Percentiles rank a stretch among this genome's conserved stretches.
Conservation (phyloP, 64 coral and sea anemone genomes). For the Anthopleura sola region DNA sequence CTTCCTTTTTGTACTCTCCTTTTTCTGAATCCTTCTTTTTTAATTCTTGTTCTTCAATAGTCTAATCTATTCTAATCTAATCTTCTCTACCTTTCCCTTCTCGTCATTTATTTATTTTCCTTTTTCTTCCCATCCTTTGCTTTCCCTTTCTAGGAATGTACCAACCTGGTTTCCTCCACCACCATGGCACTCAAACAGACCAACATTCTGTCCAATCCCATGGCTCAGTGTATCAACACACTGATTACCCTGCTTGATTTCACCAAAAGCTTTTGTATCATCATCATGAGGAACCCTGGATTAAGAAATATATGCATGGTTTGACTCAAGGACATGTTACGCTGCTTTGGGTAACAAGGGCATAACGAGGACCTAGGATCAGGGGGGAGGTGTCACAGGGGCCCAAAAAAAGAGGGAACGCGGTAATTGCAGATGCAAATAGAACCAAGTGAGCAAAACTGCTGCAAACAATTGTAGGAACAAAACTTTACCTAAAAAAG, state of each 20-base stretch:
- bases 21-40: neutral
- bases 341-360: too few species aligned
- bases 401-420: too few species aligned
- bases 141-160: neutral
- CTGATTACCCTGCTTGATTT: slow-evolving; percentile 80
- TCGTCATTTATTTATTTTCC: neutral
- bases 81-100: neutral
- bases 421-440: too few species aligned
- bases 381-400: too few species aligned
- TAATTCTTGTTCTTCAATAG: neutral
- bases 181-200: slow-evolving; percentile 88
- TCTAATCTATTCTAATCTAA: neutral
- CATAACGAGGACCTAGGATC: too few species aligned
- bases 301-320: slow-evolving; percentile 6
- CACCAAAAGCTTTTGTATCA: slow-evolving; percentile 83
- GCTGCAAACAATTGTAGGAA: too few species aligned
- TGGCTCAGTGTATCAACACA: slow-evolving; percentile 93
- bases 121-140: neutral
- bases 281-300: slow-evolving; percentile 85
- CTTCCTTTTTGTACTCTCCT: too few species aligned
- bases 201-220: slow-evolving; percentile 52
- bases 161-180: slow-evolving; percentile 94
- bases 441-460: too few species aligned
- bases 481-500: too few species aligned
- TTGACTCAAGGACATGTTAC: too few species aligned